phyloP scores from a whole-genome alignment of 2,113 vertebrate species.

The Chauna torquata region DNA sequence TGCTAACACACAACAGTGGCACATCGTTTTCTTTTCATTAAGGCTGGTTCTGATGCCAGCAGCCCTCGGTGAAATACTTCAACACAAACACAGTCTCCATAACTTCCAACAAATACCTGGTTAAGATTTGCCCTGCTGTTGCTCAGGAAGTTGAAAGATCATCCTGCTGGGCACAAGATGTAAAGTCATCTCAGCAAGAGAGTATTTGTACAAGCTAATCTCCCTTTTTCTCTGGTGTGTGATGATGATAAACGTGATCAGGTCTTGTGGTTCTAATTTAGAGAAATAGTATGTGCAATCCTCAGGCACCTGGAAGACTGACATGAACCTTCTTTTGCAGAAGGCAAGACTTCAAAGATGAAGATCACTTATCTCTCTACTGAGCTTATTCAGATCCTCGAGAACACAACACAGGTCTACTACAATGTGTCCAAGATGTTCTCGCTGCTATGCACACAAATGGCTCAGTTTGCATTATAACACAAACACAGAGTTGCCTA shows the following conservation, averaged over 20 bases:
- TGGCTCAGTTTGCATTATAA: neutral
- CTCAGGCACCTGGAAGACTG: neutral
- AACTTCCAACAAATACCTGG: neutral
- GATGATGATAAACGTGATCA: neutral
- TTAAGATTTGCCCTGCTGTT: neutral
- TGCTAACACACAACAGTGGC: neutral
- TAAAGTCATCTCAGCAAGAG: neutral
- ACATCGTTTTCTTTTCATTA: neutral
- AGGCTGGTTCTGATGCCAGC: neutral
- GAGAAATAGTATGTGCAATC: neutral
- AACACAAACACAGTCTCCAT: neutral
- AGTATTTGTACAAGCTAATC: neutral
- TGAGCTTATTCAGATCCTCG: neutral
- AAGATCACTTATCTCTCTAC: neutral
- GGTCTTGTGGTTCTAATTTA: neutral
- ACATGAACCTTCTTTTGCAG: neutral
- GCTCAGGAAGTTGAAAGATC: neutral
- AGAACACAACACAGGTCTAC: neutral
- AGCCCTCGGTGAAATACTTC: neutral
- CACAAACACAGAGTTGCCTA: rapidly evolving
- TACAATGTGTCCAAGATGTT: rapidly evolving
- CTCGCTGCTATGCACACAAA: neutral
- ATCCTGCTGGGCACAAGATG: neutral
- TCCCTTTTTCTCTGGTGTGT: neutral
- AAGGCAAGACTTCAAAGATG: neutral